Conservation (phyloP, 2,888 invertebrate species). For the Prosopocoilus inquinatus region DNA sequence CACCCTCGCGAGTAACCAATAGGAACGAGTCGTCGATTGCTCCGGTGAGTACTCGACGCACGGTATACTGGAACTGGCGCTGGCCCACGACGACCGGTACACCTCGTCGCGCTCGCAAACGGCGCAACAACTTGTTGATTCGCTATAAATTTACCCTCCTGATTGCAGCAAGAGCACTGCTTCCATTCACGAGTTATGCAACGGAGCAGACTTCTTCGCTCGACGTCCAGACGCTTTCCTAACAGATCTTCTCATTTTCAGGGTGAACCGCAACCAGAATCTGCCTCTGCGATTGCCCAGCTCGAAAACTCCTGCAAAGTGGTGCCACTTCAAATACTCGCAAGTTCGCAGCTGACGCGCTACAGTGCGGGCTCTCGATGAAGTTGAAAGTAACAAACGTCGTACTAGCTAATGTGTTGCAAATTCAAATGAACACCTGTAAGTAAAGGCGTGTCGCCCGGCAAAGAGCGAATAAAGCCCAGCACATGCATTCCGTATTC, state of each 20-base stretch:
- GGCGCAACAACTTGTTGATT: slow-evolving; percentile 25
- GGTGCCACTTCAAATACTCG: too few species aligned
- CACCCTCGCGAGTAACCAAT: slow-evolving; percentile 44
- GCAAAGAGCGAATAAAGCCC: background rate
- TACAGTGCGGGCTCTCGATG: slow-evolving; percentile 2
- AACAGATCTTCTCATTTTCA: too few species aligned
- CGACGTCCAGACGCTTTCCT: too few species aligned
- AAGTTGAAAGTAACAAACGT: slow-evolving; percentile 23
- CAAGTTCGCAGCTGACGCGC: too few species aligned
- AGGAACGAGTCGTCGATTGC: slow-evolving; percentile 35
- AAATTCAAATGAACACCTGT: slow-evolving; percentile 36
- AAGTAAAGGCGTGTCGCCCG: slow-evolving; percentile 26
- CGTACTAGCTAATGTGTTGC: slow-evolving; percentile 21
- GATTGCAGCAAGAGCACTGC: too few species aligned
- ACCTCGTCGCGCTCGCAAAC: background rate
- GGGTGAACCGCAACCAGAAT: too few species aligned
- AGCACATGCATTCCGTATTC: too few species aligned
- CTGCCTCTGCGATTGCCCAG: too few species aligned
- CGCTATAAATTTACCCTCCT: background rate
- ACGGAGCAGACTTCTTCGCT: too few species aligned
- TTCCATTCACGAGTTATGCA: too few species aligned
- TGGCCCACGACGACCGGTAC: slow-evolving; percentile 18
- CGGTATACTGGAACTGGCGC: slow-evolving; percentile 23
- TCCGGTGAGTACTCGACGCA: slow-evolving; percentile 33
- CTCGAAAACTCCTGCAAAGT: too few species aligned